phyloP scores from a whole-genome alignment of 2,888 invertebrate genomes.

The Andricus curvator region DNA sequence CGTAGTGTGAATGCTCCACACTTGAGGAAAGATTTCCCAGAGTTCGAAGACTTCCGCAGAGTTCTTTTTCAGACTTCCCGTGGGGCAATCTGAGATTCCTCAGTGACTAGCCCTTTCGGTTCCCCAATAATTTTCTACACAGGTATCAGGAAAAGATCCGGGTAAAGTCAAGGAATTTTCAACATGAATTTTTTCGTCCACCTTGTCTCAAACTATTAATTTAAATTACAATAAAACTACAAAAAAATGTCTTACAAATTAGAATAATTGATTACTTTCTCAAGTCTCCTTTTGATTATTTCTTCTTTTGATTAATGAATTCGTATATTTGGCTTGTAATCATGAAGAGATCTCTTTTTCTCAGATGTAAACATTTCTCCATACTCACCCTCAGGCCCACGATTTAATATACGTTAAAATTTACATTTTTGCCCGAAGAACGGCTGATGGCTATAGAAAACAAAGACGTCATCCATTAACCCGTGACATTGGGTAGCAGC shows the following conservation, averaged over 20 bases:
- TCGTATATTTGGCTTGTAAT: background rate
- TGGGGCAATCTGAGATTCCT: too few species aligned
- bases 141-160: too few species aligned
- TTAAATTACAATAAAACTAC: too few species aligned
- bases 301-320: background rate
- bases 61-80: too few species aligned
- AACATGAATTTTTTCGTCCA: too few species aligned
- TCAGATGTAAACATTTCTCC: background rate
- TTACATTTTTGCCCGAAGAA: slow-evolving; percentile 24
- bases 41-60: too few species aligned
- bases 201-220: too few species aligned
- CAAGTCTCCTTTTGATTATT: background rate
- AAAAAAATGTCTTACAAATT: background rate
- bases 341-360: background rate
- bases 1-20: too few species aligned
- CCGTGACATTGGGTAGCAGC: slow-evolving; percentile 39
- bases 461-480: slow-evolving; percentile 39
- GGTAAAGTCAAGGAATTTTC: too few species aligned
- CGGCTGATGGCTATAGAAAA: slow-evolving; percentile 27
- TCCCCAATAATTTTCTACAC: too few species aligned
- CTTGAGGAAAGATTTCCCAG: too few species aligned
- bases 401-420: slow-evolving; percentile 34
- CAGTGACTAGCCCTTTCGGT: too few species aligned
- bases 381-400: background rate
- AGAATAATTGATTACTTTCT: background rate